Base-by-base conservation (phyloP, 1,140 invertebrate genomes). In the Thaumetopoea pityocampa region DNA sequence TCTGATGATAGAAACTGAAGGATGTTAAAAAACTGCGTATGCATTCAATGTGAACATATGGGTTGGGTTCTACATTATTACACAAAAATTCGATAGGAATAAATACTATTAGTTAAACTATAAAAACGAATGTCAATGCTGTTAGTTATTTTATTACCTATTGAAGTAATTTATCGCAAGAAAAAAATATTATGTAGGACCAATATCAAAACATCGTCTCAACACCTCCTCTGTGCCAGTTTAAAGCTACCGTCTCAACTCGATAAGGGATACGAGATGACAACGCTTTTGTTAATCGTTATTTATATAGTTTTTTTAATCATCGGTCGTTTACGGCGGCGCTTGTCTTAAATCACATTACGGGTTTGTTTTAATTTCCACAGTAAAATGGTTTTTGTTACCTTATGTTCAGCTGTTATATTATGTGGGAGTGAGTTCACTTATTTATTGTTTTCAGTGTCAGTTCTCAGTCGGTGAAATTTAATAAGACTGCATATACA, bases 231-330 rank as follows among this genome's bases (percentile, higher is more conserved):
- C 1, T 61, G 49, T 60, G 34, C 45, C 58, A 61, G 63, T 45
- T 30, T n/a, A 43, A 47, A 49, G 71, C 68, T 76, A 70, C 71
- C 56, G 70, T 64, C 66, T 44, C 48, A 43, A 50, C 35, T 45
- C 57, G 72, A 78, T 81, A 81, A 78, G 54, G 53, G 61, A 71
- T 56, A 58, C 62, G 76, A 67, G 68, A 80, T 77, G 76, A 74
- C 70, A 73, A 58, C 62, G 67, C 60, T 78, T 78, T 78, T 73
- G 67, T 80, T 76, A 80, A 80, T 73, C 68, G 67, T 76, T 73
- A 80, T 80, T 80, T 80, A 80, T 76, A 69, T 57, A 51, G 48
- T 67, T 74, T 78, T 77, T 76, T 66, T n/a, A n/a, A n/a, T n/a
- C n/a, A 56, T 49, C 42, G 23, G 29, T 44, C 33, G 53, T 59